Percentiles rank a stretch among this genome's conserved stretches.
Evolutionary conservation across 1,140 invertebrate genomes (phyloP).

Genomic region (Cheumatopsyche charites): DNA sequence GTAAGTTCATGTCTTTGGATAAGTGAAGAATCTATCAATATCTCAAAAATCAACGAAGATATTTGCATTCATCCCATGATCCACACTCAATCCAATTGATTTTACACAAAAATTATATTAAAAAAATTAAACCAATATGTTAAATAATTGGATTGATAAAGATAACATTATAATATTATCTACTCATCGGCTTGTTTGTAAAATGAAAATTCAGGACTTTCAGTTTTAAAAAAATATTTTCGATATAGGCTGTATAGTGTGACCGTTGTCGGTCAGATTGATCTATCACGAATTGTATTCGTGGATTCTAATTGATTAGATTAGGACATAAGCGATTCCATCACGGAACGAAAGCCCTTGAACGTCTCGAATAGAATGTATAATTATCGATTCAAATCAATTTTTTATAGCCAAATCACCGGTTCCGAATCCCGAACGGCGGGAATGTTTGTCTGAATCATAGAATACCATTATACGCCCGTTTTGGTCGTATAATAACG

Average conservation of each 20-base stretch:
- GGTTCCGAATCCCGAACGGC: conserved; percentile 2
- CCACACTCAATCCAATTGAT: too few relatives aligned
- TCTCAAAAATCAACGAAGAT: too few relatives aligned
- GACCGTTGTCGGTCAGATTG: conserved; percentile 2
- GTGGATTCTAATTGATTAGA: conserved; percentile 27
- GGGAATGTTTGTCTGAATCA: background rate
- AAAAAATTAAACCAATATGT: too few relatives aligned
- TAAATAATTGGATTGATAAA: too few relatives aligned
- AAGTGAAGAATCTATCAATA: too few relatives aligned
- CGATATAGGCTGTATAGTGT: background rate
- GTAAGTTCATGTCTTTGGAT: too few relatives aligned
- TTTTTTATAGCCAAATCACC: conserved; percentile 19
- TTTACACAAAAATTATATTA: too few relatives aligned
- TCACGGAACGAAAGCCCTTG: conserved; percentile 14
- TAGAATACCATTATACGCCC: conserved; percentile 2
- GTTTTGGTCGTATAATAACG: background rate
- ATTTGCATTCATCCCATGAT: too few relatives aligned
- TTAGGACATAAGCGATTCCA: conserved; percentile 26
- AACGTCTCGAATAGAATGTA: conserved; percentile 13
- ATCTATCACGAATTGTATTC: conserved; percentile 26
- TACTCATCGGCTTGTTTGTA: too few relatives aligned
- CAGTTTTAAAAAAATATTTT: background rate
- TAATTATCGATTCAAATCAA: conserved; percentile 27
- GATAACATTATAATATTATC: too few relatives aligned
- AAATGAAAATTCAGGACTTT: too few relatives aligned